Evolutionary conservation across 2,797 vertebrate genomes (phyloP), one percentile per base, ranked within the genome.

Genomic region (Onychomys arenicola): DNA sequence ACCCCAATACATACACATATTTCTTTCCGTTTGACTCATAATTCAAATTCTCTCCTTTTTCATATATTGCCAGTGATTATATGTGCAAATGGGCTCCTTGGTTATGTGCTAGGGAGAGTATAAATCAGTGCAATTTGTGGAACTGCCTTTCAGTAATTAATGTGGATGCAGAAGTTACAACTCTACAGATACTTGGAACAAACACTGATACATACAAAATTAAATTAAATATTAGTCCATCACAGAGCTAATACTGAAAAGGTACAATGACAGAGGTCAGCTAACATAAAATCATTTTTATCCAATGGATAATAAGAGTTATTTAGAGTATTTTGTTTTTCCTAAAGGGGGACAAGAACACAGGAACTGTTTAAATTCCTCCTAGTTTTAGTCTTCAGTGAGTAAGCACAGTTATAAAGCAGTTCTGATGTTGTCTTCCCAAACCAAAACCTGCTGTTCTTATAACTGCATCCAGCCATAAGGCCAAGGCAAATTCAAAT

Each of bases 121-220:
- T 49, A 97, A 93, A 90, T 0, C n/a, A 19, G 32, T n/a, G 80
- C 27, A 87, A 71, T 76, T 94, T 94, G 94, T 10, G 77, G 63
- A 29, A 95, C 77, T 40, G 77, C 8, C 67, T 91, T 84, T 88
- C 23, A n/a, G 43, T 83, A 49, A 82, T 80, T 5, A 52, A 83
- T 40, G 49, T 4, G 84, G 23, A 34, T n/a, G 43, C 12, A 63
- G 49, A 57, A 46, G 73, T 40, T 86, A 80, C 67, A 90, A 61
- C 93, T 82, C 61, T 89, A 80, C 49, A 85, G 91, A 91, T 89
- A 87, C 55, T 29, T 81, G n/a, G 89, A 87, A 80, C 69, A 89
- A 93, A 77, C 59, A 81, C 11, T 3, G 25, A 34, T 89, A 7
- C 75, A 12, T 65, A 93, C 40, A 90, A 89, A 91, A 81, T 49